Evolutionary conservation across 2,797 vertebrate genomes (phyloP).

Genomic region (Notoglanidium macrostoma): DNA sequence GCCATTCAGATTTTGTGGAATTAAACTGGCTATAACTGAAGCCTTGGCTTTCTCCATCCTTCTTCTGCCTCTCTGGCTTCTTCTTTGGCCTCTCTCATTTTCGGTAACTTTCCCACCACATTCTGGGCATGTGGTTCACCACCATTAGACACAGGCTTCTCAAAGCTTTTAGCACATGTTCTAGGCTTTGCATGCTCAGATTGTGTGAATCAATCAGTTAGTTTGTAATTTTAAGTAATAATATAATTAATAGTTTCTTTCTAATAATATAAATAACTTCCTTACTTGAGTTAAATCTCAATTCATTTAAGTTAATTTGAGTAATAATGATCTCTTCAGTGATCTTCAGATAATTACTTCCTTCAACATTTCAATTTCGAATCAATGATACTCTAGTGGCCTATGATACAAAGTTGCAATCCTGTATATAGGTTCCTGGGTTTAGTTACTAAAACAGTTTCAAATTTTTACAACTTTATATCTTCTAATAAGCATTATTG

Average conservation of each 20-base stretch:
- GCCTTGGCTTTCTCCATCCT: constrained; percentile 23
- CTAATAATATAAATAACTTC: constrained; percentile 5
- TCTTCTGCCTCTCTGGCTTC: constrained; percentile 7
- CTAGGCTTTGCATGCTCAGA: constrained; percentile 12
- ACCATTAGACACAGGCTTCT: constrained; percentile 13
- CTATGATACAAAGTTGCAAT: background rate
- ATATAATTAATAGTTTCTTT: no score
- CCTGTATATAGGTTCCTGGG: no score
- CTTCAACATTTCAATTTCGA: background rate
- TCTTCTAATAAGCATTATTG: no score
- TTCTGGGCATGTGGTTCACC: constrained; percentile 23
- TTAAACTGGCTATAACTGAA: constrained; percentile 24
- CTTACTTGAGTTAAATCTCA: background rate
- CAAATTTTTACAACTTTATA: no score
- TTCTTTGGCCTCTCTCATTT: constrained; percentile 16
- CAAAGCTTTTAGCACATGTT: constrained; percentile 33
- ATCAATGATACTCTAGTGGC: background rate
- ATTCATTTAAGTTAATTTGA: background rate
- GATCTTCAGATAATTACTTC: constrained; percentile 5
- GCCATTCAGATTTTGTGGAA: constrained; percentile 29
- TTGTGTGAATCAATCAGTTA: background rate
- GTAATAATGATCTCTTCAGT: background rate
- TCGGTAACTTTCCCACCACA: constrained; percentile 28
- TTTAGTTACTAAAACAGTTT: constrained; percentile 1
- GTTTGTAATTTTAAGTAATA: background rate